Conservation (phyloP, 1,140 invertebrate species). For the Drosophila punjabiensis region DNA sequence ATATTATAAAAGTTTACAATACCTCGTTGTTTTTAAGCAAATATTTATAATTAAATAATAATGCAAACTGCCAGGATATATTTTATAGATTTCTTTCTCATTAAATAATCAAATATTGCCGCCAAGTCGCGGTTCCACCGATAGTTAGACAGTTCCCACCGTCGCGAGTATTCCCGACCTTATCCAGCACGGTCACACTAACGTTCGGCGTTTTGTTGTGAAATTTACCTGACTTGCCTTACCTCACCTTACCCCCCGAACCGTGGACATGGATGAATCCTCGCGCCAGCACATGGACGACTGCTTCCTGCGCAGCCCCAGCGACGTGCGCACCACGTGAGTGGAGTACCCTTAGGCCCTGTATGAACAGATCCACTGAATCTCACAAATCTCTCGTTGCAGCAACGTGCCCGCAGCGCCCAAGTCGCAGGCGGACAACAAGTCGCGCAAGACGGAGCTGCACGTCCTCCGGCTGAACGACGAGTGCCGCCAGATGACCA, state of each 20-base stretch:
- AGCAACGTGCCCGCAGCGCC: constrained; percentile 63
- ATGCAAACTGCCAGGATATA: no score
- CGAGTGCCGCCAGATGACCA: constrained; percentile 89
- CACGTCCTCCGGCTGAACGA: constrained; percentile 89
- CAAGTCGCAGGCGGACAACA: constrained; percentile 76
- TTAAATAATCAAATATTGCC: neutral
- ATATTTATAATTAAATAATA: no score
- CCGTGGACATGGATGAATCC: constrained; percentile 71
- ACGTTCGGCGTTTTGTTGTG: constrained; percentile 28
- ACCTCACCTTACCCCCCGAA: neutral
- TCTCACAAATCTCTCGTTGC: neutral
- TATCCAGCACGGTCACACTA: neutral
- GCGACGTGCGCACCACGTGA: constrained; percentile 87
- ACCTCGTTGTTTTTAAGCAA: no score
- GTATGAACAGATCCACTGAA: neutral
- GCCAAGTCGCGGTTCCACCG: neutral
- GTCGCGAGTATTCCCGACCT: no score
- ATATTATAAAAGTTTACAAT: no score
- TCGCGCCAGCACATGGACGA: constrained; percentile 86
- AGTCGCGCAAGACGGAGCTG: constrained; percentile 89
- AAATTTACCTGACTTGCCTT: constrained; percentile 32
- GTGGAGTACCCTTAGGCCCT: neutral
- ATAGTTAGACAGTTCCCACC: neutral
- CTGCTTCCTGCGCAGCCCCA: constrained; percentile 86
- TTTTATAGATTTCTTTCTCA: no score